Conservation (phyloP, 1,140 invertebrate genomes). For the Aricia agestis region DNA sequence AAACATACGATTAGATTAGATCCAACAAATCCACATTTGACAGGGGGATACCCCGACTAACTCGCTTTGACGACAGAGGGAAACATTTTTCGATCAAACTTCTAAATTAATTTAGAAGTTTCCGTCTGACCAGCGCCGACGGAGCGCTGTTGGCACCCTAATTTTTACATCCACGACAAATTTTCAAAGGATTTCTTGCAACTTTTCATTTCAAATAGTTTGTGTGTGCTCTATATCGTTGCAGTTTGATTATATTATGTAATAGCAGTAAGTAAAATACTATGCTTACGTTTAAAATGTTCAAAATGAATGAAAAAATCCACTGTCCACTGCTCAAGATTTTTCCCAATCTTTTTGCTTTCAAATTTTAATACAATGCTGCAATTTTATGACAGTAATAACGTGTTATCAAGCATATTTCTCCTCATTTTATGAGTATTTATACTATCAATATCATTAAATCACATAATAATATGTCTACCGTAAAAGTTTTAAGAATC, state of each 20-base stretch:
- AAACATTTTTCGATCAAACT: constrained; percentile 62
- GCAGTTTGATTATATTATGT: neutral
- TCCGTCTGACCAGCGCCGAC: constrained; percentile 42
- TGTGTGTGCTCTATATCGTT: neutral
- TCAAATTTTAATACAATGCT: too few relatives aligned
- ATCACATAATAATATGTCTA: too few relatives aligned
- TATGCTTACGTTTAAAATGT: too few relatives aligned
- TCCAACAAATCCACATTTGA: constrained; percentile 8
- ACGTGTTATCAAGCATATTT: too few relatives aligned
- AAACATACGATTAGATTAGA: constrained; percentile 3
- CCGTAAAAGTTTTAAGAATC: too few relatives aligned
- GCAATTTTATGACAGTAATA: too few relatives aligned
- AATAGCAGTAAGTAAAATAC: neutral
- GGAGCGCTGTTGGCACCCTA: constrained; percentile 34
- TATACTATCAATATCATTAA: too few relatives aligned
- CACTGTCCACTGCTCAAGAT: too few relatives aligned
- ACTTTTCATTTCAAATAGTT: neutral
- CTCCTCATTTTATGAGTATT: too few relatives aligned
- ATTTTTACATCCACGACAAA: constrained; percentile 13
- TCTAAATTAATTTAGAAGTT: constrained; percentile 65
- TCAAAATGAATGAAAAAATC: too few relatives aligned
- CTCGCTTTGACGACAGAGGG: constrained; percentile 19
- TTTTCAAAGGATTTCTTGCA: neutral
- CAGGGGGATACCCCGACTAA: constrained; percentile 6
- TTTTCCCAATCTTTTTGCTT: too few relatives aligned